Percentiles rank a stretch among this genome's conserved stretches.
Conservation (phyloP, 2,888 invertebrate genomes). For the Onthophagus sagittarius region DNA sequence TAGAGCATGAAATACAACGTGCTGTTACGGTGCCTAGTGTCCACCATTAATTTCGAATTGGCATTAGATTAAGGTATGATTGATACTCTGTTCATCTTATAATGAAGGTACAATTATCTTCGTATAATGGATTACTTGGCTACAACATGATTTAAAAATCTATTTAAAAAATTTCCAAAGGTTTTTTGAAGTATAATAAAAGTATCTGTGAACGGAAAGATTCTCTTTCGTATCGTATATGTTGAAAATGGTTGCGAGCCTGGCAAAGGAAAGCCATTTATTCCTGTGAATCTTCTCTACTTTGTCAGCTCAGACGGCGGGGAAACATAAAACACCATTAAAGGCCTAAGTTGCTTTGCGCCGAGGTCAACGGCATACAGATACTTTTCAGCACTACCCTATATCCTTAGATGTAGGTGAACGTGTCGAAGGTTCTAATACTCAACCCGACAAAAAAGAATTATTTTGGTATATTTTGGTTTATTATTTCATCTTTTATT, state of each 20-base stretch:
- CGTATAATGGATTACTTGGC: not conserved
- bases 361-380: constrained; percentile 19
- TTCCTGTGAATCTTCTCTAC: constrained; percentile 30
- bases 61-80: not conserved
- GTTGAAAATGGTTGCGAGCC: constrained; percentile 14
- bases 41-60: not conserved
- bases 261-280: constrained; percentile 33
- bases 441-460: too few species aligned
- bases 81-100: not conserved
- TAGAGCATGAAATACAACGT: not conserved
- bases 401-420: not conserved
- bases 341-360: constrained; percentile 19
- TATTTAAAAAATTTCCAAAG: too few species aligned
- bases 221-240: not conserved
- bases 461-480: too few species aligned
- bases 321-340: constrained; percentile 34
- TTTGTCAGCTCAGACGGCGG: constrained; percentile 31
- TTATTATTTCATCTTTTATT: too few species aligned
- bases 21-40: not conserved
- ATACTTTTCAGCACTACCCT: not conserved
- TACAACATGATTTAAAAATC: not conserved
- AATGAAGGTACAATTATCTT: not conserved
- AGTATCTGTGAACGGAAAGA: not conserved
- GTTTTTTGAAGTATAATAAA: not conserved
- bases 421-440: not conserved